Evolutionary conservation across 1,140 invertebrate species (phyloP).

Genomic region (Ceratosolen fusciceps): DNA sequence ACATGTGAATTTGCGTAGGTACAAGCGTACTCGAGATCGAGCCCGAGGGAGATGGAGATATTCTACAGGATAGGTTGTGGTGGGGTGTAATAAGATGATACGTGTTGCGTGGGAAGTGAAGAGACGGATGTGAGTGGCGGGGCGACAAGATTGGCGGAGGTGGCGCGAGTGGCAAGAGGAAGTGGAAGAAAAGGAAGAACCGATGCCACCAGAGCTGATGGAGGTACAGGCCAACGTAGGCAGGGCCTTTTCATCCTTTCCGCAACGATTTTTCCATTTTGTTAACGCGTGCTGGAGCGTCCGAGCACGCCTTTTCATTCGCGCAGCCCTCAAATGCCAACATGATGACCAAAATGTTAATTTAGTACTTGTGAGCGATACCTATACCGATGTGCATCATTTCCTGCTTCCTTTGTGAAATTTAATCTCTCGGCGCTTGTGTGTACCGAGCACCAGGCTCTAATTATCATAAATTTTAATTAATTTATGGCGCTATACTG

Average conservation of each 20-base stretch:
- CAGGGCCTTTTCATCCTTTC: neutral
- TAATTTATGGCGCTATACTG: slow-evolving; percentile 33
- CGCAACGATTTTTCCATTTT: neutral
- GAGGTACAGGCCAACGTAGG: neutral
- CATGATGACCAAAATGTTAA: slow-evolving; percentile 39
- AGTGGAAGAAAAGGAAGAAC: neutral
- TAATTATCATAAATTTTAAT: slow-evolving; percentile 47
- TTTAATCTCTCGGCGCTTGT: slow-evolving; percentile 31
- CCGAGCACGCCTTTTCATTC: neutral
- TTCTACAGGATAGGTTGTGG: neutral
- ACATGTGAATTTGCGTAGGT: neutral
- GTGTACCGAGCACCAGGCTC: slow-evolving; percentile 7
- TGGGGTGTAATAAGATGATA: neutral
- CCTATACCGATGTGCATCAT: neutral
- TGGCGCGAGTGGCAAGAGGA: neutral
- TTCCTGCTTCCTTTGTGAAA: slow-evolving; percentile 35
- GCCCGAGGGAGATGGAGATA: slow-evolving; percentile 23
- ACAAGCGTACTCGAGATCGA: neutral
- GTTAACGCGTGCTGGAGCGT: neutral
- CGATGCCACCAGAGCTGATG: neutral
- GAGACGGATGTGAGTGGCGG: neutral
- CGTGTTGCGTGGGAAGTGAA: neutral
- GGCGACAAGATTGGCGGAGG: neutral
- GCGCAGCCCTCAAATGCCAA: neutral
- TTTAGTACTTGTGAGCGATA: slow-evolving; percentile 36